These are phyloP conservation scores for Cecropterus lyciades DNA, from an alignment of 1,140 invertebrate species.

Conservation along the genomic window DNA sequence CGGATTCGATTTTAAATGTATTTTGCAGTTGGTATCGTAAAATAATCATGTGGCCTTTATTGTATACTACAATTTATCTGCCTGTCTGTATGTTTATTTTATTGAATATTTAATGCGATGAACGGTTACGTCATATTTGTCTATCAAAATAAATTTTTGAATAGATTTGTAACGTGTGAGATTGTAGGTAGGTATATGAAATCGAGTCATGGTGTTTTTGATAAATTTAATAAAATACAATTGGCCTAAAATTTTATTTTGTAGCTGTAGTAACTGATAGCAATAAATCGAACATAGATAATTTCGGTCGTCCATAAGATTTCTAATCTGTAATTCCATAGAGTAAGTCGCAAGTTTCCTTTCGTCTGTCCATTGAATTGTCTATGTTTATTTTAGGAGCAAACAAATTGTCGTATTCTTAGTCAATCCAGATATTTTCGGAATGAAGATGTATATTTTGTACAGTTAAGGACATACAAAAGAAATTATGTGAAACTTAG, in stretches of 20 bases:
- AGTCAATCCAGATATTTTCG: slow-evolving; percentile 34
- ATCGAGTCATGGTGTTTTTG: slow-evolving; percentile 19
- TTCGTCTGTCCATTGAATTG: slow-evolving; percentile 23
- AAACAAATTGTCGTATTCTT: slow-evolving; percentile 37
- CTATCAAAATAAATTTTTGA: slow-evolving; percentile 16
- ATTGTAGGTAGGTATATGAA: slow-evolving; percentile 23
- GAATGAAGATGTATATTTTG: slow-evolving; percentile 47
- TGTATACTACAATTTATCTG: too few species aligned
- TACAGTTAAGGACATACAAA: slow-evolving; percentile 42
- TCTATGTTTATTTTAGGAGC: slow-evolving; percentile 24
- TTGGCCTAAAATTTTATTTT: slow-evolving; percentile 26
- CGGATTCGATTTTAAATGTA: too few species aligned
- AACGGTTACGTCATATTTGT: slow-evolving; percentile 15
- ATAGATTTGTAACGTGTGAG: slow-evolving; percentile 23
- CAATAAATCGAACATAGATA: slow-evolving; percentile 22
- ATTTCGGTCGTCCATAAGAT: slow-evolving; percentile 25
- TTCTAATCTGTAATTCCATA: slow-evolving; percentile 32
- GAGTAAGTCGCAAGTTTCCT: slow-evolving; percentile 19
- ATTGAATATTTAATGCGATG: too few species aligned
- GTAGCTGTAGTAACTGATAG: slow-evolving; percentile 11
- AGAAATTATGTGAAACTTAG: slow-evolving; percentile 43
- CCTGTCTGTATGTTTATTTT: too few species aligned
- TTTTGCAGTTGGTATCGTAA: too few species aligned
- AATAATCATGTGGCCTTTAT: too few species aligned
- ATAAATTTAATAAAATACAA: slow-evolving; percentile 6